Evolutionary conservation across 1,140 invertebrate species (phyloP).

Genomic region (Drosophila pachea): DNA sequence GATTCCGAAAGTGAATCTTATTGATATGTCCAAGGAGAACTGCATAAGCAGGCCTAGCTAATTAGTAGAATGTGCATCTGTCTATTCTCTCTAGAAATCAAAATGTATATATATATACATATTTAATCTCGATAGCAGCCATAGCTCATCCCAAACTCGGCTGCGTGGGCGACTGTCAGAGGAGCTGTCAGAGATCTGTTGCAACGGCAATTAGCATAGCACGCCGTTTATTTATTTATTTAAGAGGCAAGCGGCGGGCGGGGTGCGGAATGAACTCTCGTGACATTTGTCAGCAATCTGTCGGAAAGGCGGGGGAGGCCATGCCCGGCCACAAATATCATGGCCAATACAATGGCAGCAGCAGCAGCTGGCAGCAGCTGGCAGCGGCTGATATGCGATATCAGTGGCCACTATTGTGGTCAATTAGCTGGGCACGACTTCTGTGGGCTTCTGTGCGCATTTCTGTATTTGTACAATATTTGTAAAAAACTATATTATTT

Average conservation of each 20-base stretch:
- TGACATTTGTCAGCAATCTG: conserved; percentile 70
- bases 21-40: too few relatives aligned
- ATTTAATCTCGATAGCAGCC: conserved; percentile 14
- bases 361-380: neutral
- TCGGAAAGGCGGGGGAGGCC: conserved; percentile 51
- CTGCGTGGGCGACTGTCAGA: conserved; percentile 36
- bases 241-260: too few relatives aligned
- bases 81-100: too few relatives aligned
- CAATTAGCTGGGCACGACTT: conserved; percentile 63
- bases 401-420: conserved; percentile 33
- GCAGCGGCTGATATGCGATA: conserved; percentile 55
- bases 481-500: conserved; percentile 33
- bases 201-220: conserved; percentile 65
- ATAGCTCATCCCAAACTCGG: conserved; percentile 47
- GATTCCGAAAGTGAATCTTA: too few relatives aligned
- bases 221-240: conserved; percentile 6
- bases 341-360: conserved; percentile 38
- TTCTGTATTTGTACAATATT: conserved; percentile 22
- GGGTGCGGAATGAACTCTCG: conserved; percentile 25
- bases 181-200: conserved; percentile 53
- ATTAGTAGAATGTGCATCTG: too few relatives aligned
- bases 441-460: conserved; percentile 18
- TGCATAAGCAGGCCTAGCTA: too few relatives aligned
- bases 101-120: neutral
- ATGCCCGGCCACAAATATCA: conserved; percentile 47